Conservation (phyloP, 2,888 invertebrate species). For the Glaucopsyche alexis region DNA sequence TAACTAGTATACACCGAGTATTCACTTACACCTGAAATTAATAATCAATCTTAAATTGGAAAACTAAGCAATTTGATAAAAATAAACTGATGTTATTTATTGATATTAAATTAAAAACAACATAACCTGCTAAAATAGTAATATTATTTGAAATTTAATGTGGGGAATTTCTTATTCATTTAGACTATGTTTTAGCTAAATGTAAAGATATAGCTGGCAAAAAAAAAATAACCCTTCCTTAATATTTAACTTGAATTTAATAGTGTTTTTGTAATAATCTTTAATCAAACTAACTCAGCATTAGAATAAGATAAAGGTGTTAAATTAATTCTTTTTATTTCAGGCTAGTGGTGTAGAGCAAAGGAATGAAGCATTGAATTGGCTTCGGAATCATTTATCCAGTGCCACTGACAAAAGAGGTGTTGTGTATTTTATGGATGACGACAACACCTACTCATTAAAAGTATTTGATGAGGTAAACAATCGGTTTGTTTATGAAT, state of each 20-base stretch:
- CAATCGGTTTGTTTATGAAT: not conserved
- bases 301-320: not conserved
- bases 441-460: constrained; percentile 96
- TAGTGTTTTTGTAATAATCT: constrained; percentile 4
- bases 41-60: too few species aligned
- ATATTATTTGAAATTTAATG: not conserved
- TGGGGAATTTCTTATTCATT: not conserved
- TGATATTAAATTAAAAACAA: too few species aligned
- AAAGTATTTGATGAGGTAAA: constrained; percentile 93
- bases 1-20: too few species aligned
- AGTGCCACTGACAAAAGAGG: constrained; percentile 80
- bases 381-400: constrained; percentile 84
- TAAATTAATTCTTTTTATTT: constrained; percentile 31
- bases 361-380: constrained; percentile 90
- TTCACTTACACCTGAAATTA: too few species aligned
- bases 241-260: not conserved
- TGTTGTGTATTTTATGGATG: constrained; percentile 97
- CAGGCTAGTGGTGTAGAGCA: constrained; percentile 93
- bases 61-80: too few species aligned
- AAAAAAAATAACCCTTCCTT: not conserved
- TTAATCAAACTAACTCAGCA: not conserved
- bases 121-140: not conserved
- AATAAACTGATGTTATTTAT: too few species aligned
- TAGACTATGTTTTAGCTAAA: not conserved
- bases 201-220: too few species aligned